phyloP scores from a whole-genome alignment of 2,888 invertebrate genomes.

The Trichacis sp. region DNA sequence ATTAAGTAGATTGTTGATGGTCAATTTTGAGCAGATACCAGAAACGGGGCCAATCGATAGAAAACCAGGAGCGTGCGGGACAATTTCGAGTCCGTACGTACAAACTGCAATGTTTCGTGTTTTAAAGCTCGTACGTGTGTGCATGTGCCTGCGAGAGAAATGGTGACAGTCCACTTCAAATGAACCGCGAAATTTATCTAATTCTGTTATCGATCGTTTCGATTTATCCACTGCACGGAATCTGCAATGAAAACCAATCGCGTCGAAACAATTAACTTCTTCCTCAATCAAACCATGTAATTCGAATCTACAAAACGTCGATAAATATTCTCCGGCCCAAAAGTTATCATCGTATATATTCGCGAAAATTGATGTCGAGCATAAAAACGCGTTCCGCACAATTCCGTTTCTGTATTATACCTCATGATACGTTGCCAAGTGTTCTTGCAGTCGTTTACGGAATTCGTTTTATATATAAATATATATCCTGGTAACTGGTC shows the following conservation, averaged over 20 bases:
- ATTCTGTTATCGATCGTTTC: neutral
- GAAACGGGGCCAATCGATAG: neutral
- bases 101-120: neutral
- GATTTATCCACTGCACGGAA: neutral
- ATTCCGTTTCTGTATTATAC: neutral
- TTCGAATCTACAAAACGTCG: no score
- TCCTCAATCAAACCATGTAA: no score
- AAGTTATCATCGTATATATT: no score
- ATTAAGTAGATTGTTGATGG: neutral
- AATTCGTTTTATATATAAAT: neutral
- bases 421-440: slow-evolving; percentile 1
- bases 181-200: neutral
- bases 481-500: neutral
- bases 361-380: no score
- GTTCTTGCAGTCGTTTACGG: neutral
- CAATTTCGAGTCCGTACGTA: neutral
- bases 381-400: neutral
- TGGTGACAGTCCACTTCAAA: neutral
- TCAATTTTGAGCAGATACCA: neutral
- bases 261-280: no score
- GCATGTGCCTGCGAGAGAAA: neutral
- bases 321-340: no score
- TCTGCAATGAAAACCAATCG: no score
- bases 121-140: neutral
- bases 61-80: slow-evolving; percentile 1